Conservation (phyloP, 1,140 invertebrate genomes). For the Rhyzopertha dominica region DNA sequence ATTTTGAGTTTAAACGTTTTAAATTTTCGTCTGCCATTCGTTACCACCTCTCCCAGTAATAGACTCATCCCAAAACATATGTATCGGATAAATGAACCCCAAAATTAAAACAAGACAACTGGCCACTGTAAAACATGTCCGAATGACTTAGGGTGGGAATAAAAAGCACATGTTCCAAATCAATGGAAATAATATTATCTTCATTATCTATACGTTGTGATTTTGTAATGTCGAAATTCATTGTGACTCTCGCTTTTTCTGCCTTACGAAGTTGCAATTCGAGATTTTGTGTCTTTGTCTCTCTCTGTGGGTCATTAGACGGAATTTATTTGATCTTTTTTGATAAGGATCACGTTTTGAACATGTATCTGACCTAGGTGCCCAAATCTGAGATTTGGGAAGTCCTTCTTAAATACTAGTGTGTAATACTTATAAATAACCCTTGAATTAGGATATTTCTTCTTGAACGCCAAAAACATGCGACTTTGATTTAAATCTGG, state of each 20-base stretch:
- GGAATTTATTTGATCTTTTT: too few relatives aligned
- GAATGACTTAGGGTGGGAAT: conserved; percentile 10
- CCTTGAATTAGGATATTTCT: background rate
- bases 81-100: conserved; percentile 10
- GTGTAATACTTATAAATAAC: conserved; percentile 10
- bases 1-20: too few relatives aligned
- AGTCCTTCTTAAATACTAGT: conserved; percentile 12
- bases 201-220: conserved; percentile 5
- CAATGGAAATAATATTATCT: background rate
- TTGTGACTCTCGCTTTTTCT: conserved; percentile 1
- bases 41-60: too few relatives aligned
- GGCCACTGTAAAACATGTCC: conserved; percentile 11
- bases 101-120: conserved; percentile 16
- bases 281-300: background rate
- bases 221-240: conserved; percentile 4
- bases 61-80: too few relatives aligned
- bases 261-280: conserved; percentile 10
- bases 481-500: background rate
- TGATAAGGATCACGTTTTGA: conserved; percentile 9
- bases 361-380: conserved; percentile 11
- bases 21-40: too few relatives aligned
- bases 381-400: conserved; percentile 10
- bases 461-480: conserved; percentile 1
- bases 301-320: too few relatives aligned
- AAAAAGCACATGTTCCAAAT: conserved; percentile 11